Evolutionary conservation across 2,113 vertebrate genomes (phyloP), one percentile per base, ranked within the genome.

Genomic region (Pseudorhombus dupliciocellatus): DNA sequence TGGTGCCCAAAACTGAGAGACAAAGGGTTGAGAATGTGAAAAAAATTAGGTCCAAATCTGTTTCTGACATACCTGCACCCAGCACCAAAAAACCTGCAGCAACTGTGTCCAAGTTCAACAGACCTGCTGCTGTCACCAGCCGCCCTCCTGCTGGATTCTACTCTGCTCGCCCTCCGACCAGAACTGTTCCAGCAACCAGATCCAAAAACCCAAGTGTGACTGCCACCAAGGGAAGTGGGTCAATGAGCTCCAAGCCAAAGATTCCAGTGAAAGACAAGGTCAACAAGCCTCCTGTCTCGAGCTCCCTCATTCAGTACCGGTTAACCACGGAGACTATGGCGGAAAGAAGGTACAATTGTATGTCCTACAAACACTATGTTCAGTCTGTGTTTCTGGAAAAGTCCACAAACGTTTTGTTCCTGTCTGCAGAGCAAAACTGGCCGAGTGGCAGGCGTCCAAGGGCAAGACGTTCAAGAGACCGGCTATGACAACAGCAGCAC

Each of bases 381-480:
- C 51, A 0, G 2, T 0, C 40, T 28, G 30, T 21, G 11, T 2
- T 8, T 48, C 9, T 48, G 1, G 18, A 7, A 58, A 5, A 63
- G 7, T 28, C 0, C 1, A 42, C 66, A 56, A 50, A 40, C 51
- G 7, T 67, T 25, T 44, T 66, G 4, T 76, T 60, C 21, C 1
- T 34, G 10, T 62, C 37, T 34, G 11, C 76, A 98, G 97, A 89
- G 87, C 89, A 74, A 95, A 92, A 65, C 87, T 96, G 64, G 89
- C 87, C 4, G 91, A 93, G 44, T 97, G 96, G 96, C 90, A 88
- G 55, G 80, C 92, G 25, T 89, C 86, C n/a, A 97, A 93, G 85
- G 95, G 95, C 0, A 96, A 89, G 83, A 80, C 84, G 4, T 85
- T 93, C 8, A 97, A 94, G 80, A 95, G 95, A 46, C 94, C 94